Evolutionary conservation across 2,113 vertebrate genomes (phyloP), one percentile per base, ranked within the genome.

Genomic region (Stercorarius parasiticus): DNA sequence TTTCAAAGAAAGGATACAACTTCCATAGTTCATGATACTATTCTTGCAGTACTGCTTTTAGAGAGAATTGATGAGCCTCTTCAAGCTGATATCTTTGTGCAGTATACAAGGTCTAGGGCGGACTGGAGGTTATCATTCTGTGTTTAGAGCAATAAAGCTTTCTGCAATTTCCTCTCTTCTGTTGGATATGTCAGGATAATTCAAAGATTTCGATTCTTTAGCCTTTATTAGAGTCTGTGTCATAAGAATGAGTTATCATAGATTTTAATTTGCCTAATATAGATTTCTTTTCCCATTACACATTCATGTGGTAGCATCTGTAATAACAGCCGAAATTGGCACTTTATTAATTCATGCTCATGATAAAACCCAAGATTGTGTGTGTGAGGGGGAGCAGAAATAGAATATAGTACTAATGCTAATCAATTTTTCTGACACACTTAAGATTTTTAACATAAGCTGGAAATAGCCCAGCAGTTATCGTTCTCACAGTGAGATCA

Each of bases 191-290:
- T 86, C 47, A 64, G 71, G 49, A 76, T 84, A 80, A 82, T 91
- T 83, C 80, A 32, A 69, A 40, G 55, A 61, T 92, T 90, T 93
- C 27, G 79, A 27, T 78, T 84, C 86, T 91, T 58, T 72, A 38
- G 74, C 86, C 32, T 95, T 95, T 88, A 82, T 65, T 93, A 89
- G 3, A 50, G 15, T 62, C 43, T 80, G 70, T 90, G 65, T 92
- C 49, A 64, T 65, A 59, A 65, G 50, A 87, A 49, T 62, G 17
- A 81, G n/a, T 83, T 93, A 71, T 77, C 77, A 71, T 50, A 88
- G 62, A 88, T 83, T 92, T 95, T 89, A 87, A 97, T 95, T 91
- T 84, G 58, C n/a, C 73, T 96, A 61, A 56, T 86, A 86, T 45
- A 91, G 42, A 58, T 55, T 90, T 89, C 15, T 94, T 91, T 96